Base-by-base conservation (phyloP, 2,113 vertebrate species). In the Ophiodon elongatus region DNA sequence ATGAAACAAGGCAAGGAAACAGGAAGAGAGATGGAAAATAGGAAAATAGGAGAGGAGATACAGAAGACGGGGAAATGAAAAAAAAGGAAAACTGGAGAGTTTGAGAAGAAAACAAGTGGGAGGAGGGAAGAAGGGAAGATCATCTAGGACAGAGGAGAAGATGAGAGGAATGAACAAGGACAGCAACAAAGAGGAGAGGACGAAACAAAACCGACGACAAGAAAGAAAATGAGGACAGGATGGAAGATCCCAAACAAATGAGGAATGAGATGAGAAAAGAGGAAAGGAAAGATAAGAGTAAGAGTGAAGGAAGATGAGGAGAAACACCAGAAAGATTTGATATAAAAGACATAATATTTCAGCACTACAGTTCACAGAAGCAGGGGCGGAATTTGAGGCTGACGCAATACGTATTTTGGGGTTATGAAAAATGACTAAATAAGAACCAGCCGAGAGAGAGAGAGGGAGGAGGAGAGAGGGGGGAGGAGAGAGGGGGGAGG, bases 341-440 rank as follows among this genome's bases (percentile, higher is more conserved):
- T 10, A n/a, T 4, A 13, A 56, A 56, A 25, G 3, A 75, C 25
- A 69, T 29, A 41, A 80, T 31, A 33, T 54, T 67, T 81, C 52
- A 73, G 68, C 45, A 2, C 33, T 4, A 2, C 15, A 19, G 67
- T 47, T 62, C 10, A 65, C 56, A 59, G 68, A 60, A 27, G 74
- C 66, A 60, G 21, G 31, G 39, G 50, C 43, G 52, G 69, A 70
- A 69, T 39, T 66, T 71, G 37, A 39, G 6, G 73, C 85, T 86
- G 84, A 88, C 82, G 76, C 65, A 87, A 80, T 74, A 73, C 29
- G 47, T 25, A 23, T 80, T 82, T 66, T 64, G 59, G 35, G 69
- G 66, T 33, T 52, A 43, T 33, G 82, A 84, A 68, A 70, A 79
- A 78, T 77, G 76, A 74, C 41, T 62, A 57, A 41, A 83, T 76